Evolutionary conservation across 2,113 vertebrate genomes (phyloP), one percentile per base, ranked within the genome.

Genomic region (Sinocyclocheilus anshuiensis): DNA sequence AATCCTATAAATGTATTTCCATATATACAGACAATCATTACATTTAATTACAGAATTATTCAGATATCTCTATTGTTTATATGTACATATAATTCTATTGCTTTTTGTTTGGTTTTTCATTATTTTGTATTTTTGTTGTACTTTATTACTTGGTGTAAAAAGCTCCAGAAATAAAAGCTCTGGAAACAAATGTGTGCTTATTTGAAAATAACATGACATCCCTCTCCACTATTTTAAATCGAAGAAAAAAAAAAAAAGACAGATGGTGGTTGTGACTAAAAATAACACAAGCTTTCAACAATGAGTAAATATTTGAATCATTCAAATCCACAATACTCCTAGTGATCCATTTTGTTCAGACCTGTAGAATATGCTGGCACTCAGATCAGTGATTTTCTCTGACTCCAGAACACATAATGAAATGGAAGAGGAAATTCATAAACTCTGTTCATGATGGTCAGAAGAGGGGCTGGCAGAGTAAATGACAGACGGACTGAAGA

Each of bases 101-200:
- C 63, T 91, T 87, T 92, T 90, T 84, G 15, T 79, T 84, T 86
- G 79, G 50, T 33, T 96, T 97, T 97, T 95, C 96, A 97, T 99
- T 97, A 97, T 99, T 99, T 99, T 99, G 96, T 99, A 98, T 97
- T 95, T 98, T 95, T 98, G 97, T 98, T 98, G 96, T 99, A 96
- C 96, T 98, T 99, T 98, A 98, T 97, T 98, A 98, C 96, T 96
- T 98, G 97, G 95, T 98, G 97, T 99, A 97, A 96, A 71, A 89
- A 98, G 94, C 95, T 98, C 98, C 98, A 99, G 97, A 97, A 99
- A 99, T 99, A 99, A 99, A 82, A 98, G 92, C 94, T 98, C 97
- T 99, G 98, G 97, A 97, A 97, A 97, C 92, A 82, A 45, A 61
- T 86, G 76, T 86, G 89, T 65, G 45, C 9, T 48, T 3, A 36